Conservation (phyloP, 2,888 invertebrate species). For the Andrena bucephala region DNA sequence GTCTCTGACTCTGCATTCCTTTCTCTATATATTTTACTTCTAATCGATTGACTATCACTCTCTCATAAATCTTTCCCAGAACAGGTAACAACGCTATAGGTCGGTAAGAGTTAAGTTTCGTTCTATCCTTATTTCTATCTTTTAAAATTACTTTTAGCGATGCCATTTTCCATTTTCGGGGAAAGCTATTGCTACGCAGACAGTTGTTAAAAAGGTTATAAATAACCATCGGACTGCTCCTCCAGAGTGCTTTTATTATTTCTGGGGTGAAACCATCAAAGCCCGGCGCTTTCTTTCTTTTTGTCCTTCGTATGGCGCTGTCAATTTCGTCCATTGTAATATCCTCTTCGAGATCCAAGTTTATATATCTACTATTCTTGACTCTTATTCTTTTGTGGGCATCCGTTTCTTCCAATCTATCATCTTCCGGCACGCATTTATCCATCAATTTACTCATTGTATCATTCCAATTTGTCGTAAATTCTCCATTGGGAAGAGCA, state of each 20-base stretch:
- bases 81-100: constrained; percentile 26
- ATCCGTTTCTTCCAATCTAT: not conserved
- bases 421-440: not conserved
- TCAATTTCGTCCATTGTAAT: not conserved
- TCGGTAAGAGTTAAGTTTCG: constrained; percentile 9
- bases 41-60: constrained; percentile 22
- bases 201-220: constrained; percentile 1
- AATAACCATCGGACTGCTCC: not conserved
- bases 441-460: not conserved
- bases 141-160: constrained; percentile 10
- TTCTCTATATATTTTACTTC: not conserved
- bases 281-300: constrained; percentile 6
- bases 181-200: not conserved
- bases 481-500: not conserved
- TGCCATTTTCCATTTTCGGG: constrained; percentile 16
- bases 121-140: not conserved
- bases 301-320: not conserved
- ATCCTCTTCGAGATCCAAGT: not conserved
- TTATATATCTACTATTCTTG: not conserved
- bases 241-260: not conserved
- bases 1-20: not conserved
- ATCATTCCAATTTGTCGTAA: not conserved
- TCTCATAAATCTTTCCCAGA: constrained; percentile 27
- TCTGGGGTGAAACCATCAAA: not conserved
- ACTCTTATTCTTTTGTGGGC: not conserved